Conservation (phyloP, 1,140 invertebrate genomes). For the Thaumetopoea pityocampa region DNA sequence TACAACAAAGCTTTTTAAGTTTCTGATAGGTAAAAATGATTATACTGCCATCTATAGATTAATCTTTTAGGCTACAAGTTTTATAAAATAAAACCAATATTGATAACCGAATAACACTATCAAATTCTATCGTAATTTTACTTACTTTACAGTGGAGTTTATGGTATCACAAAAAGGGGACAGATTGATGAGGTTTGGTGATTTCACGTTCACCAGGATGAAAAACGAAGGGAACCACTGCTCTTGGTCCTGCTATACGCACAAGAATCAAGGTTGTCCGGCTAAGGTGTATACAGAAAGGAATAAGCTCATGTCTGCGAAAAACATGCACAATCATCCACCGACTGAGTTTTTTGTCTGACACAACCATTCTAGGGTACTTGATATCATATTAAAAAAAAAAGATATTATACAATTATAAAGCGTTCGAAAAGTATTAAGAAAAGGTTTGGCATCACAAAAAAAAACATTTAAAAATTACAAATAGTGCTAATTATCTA, state of each 20-base stretch:
- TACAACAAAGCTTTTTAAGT: too few relatives aligned
- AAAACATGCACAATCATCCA: slow-evolving; percentile 56
- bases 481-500: too few relatives aligned
- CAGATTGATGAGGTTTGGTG: slow-evolving; percentile 55
- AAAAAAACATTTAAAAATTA: too few relatives aligned
- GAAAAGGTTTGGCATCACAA: too few relatives aligned
- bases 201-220: slow-evolving; percentile 57
- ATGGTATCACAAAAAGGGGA: slow-evolving; percentile 59
- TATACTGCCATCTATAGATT: too few relatives aligned
- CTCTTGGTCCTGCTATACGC: slow-evolving; percentile 62
- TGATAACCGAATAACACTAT: background rate
- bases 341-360: slow-evolving; percentile 68
- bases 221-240: slow-evolving; percentile 33
- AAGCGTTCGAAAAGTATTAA: too few relatives aligned
- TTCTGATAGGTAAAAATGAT: too few relatives aligned
- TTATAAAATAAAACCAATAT: background rate
- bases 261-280: slow-evolving; percentile 43
- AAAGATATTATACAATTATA: background rate
- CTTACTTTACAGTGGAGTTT: slow-evolving; percentile 56
- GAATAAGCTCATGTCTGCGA: slow-evolving; percentile 43
- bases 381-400: slow-evolving; percentile 8
- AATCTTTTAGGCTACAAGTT: too few relatives aligned
- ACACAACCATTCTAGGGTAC: slow-evolving; percentile 16
- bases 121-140: slow-evolving; percentile 5
- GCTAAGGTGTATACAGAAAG: slow-evolving; percentile 51